Conservation (phyloP, 2,888 invertebrate genomes). For the Zygothrica quintamaculata region DNA sequence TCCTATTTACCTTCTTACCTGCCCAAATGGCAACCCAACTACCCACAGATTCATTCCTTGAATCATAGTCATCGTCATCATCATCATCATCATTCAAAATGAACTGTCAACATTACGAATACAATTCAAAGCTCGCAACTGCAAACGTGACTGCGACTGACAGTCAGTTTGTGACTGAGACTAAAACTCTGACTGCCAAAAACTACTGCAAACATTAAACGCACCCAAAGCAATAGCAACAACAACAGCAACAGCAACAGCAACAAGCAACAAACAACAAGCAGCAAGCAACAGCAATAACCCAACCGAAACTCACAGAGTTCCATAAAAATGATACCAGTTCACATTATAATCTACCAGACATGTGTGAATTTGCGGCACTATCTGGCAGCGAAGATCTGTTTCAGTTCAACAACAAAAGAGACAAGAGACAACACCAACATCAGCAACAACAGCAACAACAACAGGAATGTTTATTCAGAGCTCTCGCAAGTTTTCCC, state of each 20-base stretch:
- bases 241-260: conserved; percentile 12
- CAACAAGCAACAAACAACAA: too few species aligned
- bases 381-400: conserved; percentile 65
- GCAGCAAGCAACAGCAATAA: conserved; percentile 1
- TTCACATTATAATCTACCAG: conserved; percentile 76
- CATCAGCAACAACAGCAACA: conserved; percentile 17
- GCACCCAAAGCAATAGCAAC: conserved; percentile 52
- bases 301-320: conserved; percentile 41
- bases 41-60: conserved; percentile 6
- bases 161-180: too few species aligned
- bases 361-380: conserved; percentile 74
- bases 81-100: conserved; percentile 35
- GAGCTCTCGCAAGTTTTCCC: conserved; percentile 66
- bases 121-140: background rate
- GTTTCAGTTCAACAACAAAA: conserved; percentile 37
- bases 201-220: conserved; percentile 53
- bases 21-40: too few species aligned
- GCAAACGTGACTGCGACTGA: conserved; percentile 43
- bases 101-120: conserved; percentile 14
- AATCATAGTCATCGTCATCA: conserved; percentile 49
- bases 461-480: conserved; percentile 38
- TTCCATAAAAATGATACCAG: conserved; percentile 56
- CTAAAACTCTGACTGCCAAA: conserved; percentile 60
- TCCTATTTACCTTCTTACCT: too few species aligned
- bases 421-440: conserved; percentile 16